A percentile compares a stretch with the other conserved stretches of the same genome.
phyloP scores from a whole-genome alignment of 2,113 vertebrate species.

The Anser brachyrhynchus region DNA sequence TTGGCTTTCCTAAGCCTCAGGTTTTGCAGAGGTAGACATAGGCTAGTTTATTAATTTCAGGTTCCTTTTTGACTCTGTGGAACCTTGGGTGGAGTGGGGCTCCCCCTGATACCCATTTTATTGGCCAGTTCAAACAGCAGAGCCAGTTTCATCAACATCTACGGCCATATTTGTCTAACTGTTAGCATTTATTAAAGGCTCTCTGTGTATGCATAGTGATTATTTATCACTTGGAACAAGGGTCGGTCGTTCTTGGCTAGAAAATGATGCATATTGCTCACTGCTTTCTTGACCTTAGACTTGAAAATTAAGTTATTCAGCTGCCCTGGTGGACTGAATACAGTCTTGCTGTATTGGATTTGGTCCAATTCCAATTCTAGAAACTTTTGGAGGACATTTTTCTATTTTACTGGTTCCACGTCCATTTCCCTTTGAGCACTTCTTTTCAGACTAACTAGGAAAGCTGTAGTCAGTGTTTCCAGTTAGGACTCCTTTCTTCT shows the following conservation, averaged over 20 bases:
- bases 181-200: not conserved
- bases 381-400: not conserved
- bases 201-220: not conserved
- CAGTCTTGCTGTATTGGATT: not conserved
- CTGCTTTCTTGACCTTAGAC: slow-evolving; percentile 31
- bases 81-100: not conserved
- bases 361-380: not conserved
- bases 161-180: not conserved
- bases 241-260: not conserved
- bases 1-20: not conserved
- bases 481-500: not conserved
- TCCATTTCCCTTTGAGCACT: not conserved
- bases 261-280: not conserved
- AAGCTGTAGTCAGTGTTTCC: not conserved
- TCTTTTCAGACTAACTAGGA: not conserved
- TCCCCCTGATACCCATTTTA: not conserved
- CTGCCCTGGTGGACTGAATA: not conserved
- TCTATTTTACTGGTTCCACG: not conserved
- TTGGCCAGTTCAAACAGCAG: not conserved
- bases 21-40: not conserved
- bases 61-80: not conserved
- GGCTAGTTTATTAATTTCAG: not conserved
- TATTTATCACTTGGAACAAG: not conserved
- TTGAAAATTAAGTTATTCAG: slow-evolving; percentile 4
- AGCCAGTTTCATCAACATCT: not conserved